These are phyloP conservation scores for Grapholita molesta DNA, from an alignment of 1,140 invertebrate species.

Conservation along the genomic window DNA sequence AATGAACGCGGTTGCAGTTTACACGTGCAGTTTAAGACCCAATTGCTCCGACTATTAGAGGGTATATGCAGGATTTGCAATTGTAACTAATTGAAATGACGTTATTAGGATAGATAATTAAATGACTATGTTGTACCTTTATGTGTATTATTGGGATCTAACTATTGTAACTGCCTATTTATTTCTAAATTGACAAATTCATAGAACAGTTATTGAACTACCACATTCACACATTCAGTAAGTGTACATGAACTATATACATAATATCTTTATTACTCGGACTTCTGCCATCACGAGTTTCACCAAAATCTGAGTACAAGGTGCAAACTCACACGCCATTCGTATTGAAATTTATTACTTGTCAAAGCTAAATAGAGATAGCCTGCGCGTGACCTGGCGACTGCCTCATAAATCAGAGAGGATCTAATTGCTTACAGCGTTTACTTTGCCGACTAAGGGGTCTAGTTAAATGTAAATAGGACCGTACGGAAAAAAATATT, in stretches of 20 bases:
- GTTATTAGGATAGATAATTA: background rate
- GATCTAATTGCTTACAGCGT: constrained; percentile 65
- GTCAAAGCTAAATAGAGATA: constrained; percentile 70
- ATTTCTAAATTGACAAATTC: too few relatives aligned
- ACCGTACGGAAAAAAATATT: too few relatives aligned
- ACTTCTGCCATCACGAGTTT: background rate
- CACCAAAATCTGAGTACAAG: constrained; percentile 15
- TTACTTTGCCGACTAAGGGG: background rate
- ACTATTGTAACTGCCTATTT: too few relatives aligned
- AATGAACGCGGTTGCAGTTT: constrained; percentile 60
- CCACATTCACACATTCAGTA: too few relatives aligned
- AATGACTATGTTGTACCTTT: background rate
- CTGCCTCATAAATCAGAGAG: constrained; percentile 66
- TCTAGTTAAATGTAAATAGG: background rate
- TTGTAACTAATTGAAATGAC: background rate
- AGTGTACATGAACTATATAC: too few relatives aligned
- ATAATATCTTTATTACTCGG: too few relatives aligned
- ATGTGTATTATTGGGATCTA: too few relatives aligned
- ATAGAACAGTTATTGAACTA: too few relatives aligned
- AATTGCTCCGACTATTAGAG: constrained; percentile 6
- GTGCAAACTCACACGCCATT: constrained; percentile 43
- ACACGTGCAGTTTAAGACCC: constrained; percentile 26
- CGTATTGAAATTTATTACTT: constrained; percentile 44
- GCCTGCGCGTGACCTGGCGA: constrained; percentile 65
- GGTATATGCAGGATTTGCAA: constrained; percentile 2